phyloP scores from a whole-genome alignment of 2,888 invertebrate genomes.

The Meloe dianella region DNA sequence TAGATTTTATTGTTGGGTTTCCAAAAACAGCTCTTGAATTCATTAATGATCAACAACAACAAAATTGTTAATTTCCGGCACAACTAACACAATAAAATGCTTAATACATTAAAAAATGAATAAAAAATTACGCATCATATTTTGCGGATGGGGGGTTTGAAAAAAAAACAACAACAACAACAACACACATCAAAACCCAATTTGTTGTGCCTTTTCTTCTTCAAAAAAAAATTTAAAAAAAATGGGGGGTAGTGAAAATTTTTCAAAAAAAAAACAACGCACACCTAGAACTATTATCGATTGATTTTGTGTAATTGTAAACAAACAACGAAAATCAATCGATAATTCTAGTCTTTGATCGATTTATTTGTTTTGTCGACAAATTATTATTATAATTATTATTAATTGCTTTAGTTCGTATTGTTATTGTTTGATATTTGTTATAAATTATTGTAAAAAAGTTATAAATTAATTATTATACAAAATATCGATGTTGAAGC shows the following conservation, averaged over 20 bases:
- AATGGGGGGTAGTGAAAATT: not conserved
- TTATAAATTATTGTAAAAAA: constrained; percentile 51
- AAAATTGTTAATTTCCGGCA: constrained; percentile 48
- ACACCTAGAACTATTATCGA: constrained; percentile 46
- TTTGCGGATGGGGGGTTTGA: constrained; percentile 24
- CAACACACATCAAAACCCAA: constrained; percentile 44
- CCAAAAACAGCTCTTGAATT: constrained; percentile 49
- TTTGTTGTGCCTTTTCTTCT: constrained; percentile 57
- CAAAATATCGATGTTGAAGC: constrained; percentile 46
- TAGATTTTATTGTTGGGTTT: constrained; percentile 37
- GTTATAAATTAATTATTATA: constrained; percentile 33
- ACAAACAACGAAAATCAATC: not conserved
- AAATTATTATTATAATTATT: too few relatives aligned
- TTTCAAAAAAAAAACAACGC: constrained; percentile 40
- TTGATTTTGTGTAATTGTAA: not conserved
- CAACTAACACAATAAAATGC: constrained; percentile 40
- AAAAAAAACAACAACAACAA: constrained; percentile 30
- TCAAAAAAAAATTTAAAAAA: constrained; percentile 24
- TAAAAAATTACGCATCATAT: too few relatives aligned
- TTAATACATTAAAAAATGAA: too few relatives aligned
- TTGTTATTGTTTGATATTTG: constrained; percentile 43
- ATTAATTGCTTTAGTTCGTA: constrained; percentile 36
- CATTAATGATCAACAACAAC: too few relatives aligned
- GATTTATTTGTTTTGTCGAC: too few relatives aligned
- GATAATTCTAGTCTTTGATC: constrained; percentile 32